Conservation (phyloP, 2,113 vertebrate genomes). For the Dunckerocampus dactyliophorus region DNA sequence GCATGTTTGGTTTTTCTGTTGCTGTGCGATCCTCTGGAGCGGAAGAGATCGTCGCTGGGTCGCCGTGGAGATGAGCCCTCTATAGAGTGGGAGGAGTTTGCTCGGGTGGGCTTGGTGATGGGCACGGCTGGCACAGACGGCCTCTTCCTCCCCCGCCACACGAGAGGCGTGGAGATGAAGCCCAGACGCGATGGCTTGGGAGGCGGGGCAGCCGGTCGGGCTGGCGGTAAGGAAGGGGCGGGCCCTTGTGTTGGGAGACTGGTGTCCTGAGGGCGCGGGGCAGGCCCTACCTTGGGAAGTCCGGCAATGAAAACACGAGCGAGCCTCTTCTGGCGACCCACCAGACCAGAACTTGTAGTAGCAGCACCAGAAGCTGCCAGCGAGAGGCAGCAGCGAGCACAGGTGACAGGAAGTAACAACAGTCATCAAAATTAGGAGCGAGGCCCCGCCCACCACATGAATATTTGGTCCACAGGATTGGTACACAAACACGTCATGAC, state of each 20-base stretch:
- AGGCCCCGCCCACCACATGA: neutral
- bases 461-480: neutral
- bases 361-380: neutral
- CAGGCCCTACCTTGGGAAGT: neutral
- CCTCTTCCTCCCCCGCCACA: constrained; percentile 77
- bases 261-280: neutral
- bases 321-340: neutral
- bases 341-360: neutral
- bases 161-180: constrained; percentile 81
- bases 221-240: neutral
- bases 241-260: neutral
- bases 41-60: neutral
- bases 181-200: constrained; percentile 51
- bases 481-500: too few species aligned
- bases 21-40: constrained; percentile 21
- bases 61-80: constrained; percentile 19
- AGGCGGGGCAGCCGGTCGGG: neutral
- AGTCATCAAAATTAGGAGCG: neutral
- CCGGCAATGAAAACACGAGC: neutral
- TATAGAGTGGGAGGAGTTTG: neutral
- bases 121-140: constrained; percentile 32
- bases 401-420: neutral
- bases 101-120: constrained; percentile 60
- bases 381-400: neutral
- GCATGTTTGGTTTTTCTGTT: constrained; percentile 67